Base-by-base conservation (phyloP, 2,797 vertebrate genomes). In the Hapalemur alaotrensis region DNA sequence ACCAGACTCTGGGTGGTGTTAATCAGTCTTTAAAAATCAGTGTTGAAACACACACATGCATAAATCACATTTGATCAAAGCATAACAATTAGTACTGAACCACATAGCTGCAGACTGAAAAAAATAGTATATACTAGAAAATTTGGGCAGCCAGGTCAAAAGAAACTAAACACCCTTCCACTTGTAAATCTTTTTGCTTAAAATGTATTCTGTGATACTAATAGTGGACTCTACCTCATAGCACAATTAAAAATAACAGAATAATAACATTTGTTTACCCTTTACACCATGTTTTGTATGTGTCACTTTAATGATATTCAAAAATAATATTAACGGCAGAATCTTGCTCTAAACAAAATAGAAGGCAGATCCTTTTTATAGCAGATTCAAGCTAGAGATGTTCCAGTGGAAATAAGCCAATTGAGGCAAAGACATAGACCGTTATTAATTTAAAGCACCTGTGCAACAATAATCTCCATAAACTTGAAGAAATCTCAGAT, bases 11-110 rank as follows among this genome's bases (percentile, higher is more conserved):
- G 38, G 18, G 59, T 84, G 23, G 35, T 82, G 54, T 83, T 95
- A 95, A 89, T 88, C 32, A 61, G 79, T 69, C 83, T 95, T 88
- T 84, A 93, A 96, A 83, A 84, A 93, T 59, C 69, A 73, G 35
- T 81, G 10, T 72, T 97, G 73, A 91, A 90, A 84, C n/a, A 70
- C 13, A 54, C 4, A 57, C 22, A 23, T 69, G 28, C 35, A 75
- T 80, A 93, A 84, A 65, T 96, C 54, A 93, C 67, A 69, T 78
- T 52, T 72, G 65, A 95, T 93, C 81, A 95, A 96, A 91, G n/a
- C 28, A 41, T 76, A 80, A 65, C 30, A 95, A 72, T 93, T 91
- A 96, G 69, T 61, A 43, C 52, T 35, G 30, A 81, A 11, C 59
- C 73, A 92, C 20, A 35, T 73, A 38, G 22, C 18, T n/a, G 17